These are phyloP conservation scores for Elymnias hypermnestra DNA, from an alignment of 1,140 invertebrate genomes.

Conservation along the genomic window DNA sequence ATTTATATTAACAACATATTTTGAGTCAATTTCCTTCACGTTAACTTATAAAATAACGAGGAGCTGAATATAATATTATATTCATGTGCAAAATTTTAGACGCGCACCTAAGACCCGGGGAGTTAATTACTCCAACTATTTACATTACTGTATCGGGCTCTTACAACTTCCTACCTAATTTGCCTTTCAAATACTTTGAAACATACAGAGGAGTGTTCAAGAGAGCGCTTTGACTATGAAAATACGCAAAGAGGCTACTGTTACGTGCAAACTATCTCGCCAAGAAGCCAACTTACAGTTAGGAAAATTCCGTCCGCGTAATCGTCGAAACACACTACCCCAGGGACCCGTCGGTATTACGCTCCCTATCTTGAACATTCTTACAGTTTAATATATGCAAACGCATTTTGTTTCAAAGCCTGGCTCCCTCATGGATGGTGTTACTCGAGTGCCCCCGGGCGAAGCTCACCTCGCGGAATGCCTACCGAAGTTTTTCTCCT, in stretches of 20 bases:
- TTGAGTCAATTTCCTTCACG: too few relatives aligned
- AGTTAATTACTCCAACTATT: slow-evolving; percentile 41
- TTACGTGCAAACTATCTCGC: slow-evolving; percentile 64
- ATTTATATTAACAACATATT: too few relatives aligned
- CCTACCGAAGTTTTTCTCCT: slow-evolving; percentile 51
- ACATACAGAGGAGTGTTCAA: slow-evolving; percentile 51
- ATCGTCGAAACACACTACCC: slow-evolving; percentile 68
- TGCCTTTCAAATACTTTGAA: slow-evolving; percentile 69
- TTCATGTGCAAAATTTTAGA: slow-evolving; percentile 20
- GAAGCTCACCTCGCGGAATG: slow-evolving; percentile 39
- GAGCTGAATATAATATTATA: slow-evolving; percentile 11
- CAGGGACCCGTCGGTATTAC: slow-evolving; percentile 48
- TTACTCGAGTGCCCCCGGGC: slow-evolving; percentile 57
- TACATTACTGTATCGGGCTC: slow-evolving; percentile 39
- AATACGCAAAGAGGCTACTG: slow-evolving; percentile 61
- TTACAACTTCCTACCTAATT: slow-evolving; percentile 57
- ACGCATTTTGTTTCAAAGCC: slow-evolving; percentile 76
- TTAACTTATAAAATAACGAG: slow-evolving; percentile 1
- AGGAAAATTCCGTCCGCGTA: slow-evolving; percentile 68
- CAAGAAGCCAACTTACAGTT: slow-evolving; percentile 54
- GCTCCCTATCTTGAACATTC: slow-evolving; percentile 69
- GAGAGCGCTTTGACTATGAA: slow-evolving; percentile 51
- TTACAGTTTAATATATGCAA: slow-evolving; percentile 75
- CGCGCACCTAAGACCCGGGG: slow-evolving; percentile 9
- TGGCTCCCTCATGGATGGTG: slow-evolving; percentile 62